phyloP scores from a whole-genome alignment of 2,113 vertebrate species.

The Heliornis fulica region DNA sequence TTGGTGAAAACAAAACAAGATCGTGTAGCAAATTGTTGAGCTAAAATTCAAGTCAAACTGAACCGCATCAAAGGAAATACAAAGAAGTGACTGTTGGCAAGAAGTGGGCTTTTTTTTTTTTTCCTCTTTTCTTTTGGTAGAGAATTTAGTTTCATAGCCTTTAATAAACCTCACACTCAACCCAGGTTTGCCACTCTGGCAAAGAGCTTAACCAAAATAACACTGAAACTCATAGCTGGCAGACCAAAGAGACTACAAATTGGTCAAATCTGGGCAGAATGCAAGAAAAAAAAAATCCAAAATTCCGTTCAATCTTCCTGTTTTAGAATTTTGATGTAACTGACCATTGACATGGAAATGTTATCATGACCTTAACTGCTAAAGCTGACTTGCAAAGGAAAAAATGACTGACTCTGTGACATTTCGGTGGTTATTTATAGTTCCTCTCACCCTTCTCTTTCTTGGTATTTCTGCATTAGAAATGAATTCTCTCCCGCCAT shows the following conservation, averaged over 20 bases:
- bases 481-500: background rate
- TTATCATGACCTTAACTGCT: slow-evolving; percentile 63
- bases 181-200: slow-evolving; percentile 47
- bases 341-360: slow-evolving; percentile 67
- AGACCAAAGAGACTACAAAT: background rate
- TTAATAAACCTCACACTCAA: slow-evolving; percentile 38
- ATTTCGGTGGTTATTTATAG: slow-evolving; percentile 55
- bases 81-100: background rate
- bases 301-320: slow-evolving; percentile 46
- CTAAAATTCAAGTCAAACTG: slow-evolving; percentile 26
- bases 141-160: slow-evolving; percentile 44
- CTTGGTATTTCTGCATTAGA: slow-evolving; percentile 39
- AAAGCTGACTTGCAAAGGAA: slow-evolving; percentile 47
- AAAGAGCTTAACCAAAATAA: slow-evolving; percentile 59
- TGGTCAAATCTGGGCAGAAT: slow-evolving; percentile 29
- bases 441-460: background rate
- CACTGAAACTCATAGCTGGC: slow-evolving; percentile 18
- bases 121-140: slow-evolving; percentile 7
- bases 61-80: slow-evolving; percentile 31
- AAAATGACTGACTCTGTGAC: slow-evolving; percentile 53
- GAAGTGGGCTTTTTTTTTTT: background rate
- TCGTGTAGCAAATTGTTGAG: background rate
- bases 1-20: slow-evolving; percentile 49
- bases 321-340: slow-evolving; percentile 62
- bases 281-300: background rate